Evolutionary conservation across 2,113 vertebrate genomes (phyloP), one percentile per base, ranked within the genome.

Genomic region (Carlito syrichta): DNA sequence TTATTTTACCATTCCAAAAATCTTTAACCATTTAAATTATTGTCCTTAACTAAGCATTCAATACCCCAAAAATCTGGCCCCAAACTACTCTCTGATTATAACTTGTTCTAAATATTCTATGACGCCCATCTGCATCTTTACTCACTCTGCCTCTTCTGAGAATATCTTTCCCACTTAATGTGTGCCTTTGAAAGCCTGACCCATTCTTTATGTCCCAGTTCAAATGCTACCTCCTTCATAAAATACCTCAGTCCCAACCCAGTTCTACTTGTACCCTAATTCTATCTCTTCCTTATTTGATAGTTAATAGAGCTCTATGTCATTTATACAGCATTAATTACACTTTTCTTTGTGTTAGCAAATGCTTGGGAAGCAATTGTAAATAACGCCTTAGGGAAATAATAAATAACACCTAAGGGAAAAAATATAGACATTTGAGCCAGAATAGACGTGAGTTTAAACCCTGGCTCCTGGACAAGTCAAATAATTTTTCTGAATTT

Each of bases 401-500:
- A n/a, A n/a, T 83, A 45, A 89, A 32, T 54, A 62, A 19, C 19
- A 22, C 17, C 32, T 66, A 84, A 82, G 16, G 77, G 23, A 77
- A 93, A 62, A 6, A 56, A 86, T 30, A n/a, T 27, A 62, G 38
- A 78, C 43, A 79, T 94, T 96, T 84, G 30, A 88, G 19, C 76
- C 43, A 62, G 43, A 71, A 48, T 48, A 74, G 13, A 86, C 79
- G 38, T 62, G 32, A 82, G 50, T 83, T 92, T 89, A 92, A 87
- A 84, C 45, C 1, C 4, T 89, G 13, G 25, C 56, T 91, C 23
- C 89, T 69, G 43, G 63, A 8, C 23, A 94, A 68, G 27, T 69
- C 56, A 3, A 54, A 40, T 89, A 35, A 54, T 82, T 91, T 93
- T 94, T 95, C 20, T 94, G 54, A 96, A 78, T 94, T 96, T 86